Evolutionary conservation across 2,797 vertebrate species (phyloP), one percentile per base, ranked within the genome.

Genomic region (Calcarius lapponicus): DNA sequence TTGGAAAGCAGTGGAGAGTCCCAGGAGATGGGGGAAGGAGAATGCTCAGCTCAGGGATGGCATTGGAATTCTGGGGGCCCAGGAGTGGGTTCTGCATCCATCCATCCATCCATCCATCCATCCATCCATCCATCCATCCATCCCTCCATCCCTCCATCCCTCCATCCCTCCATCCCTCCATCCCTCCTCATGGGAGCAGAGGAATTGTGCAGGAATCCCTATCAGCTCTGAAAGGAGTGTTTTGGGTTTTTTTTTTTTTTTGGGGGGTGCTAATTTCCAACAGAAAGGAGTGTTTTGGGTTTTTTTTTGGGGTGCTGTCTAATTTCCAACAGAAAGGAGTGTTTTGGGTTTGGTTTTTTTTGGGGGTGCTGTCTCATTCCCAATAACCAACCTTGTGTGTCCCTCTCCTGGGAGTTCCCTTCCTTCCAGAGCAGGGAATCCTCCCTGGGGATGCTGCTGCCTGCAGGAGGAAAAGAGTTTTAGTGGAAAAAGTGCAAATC

Each of bases 341-440:
- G 28, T 6, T 50, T 50, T 50, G 17, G 18, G n/a, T n/a, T n/a
- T n/a, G 31, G 3, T 32, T 51, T 53, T 54, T 62, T 21, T 36
- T n/a, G 6, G 15, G 8, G 28, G 3, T 64, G 18, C 32, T 70
- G 38, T 53, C 48, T 86, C n/a, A 15, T n/a, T 75, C 36, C 17
- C 15, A 12, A 28, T 15, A 26, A 2, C 66, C 42, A 47, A 61
- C 40, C 89, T 29, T 0, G 0, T 17, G 31, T 7, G 47, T 12
- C n/a, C 62, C 48, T 61, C 38, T 56, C 11, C 9, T 7, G 34
- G 48, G 38, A 62, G 14, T 48, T 25, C 32, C 34, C 14, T 48
- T 38, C 38, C 28, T 7, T 19, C 38, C 5, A 5, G 14, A 2
- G 0, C 0, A 7, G 50, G 65, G 48, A 9, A 9, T 13, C 15